A percentile compares a stretch with the other conserved stretches of the same genome.
Conservation (phyloP, 2,888 invertebrate genomes). For the Bellardia pandia region DNA sequence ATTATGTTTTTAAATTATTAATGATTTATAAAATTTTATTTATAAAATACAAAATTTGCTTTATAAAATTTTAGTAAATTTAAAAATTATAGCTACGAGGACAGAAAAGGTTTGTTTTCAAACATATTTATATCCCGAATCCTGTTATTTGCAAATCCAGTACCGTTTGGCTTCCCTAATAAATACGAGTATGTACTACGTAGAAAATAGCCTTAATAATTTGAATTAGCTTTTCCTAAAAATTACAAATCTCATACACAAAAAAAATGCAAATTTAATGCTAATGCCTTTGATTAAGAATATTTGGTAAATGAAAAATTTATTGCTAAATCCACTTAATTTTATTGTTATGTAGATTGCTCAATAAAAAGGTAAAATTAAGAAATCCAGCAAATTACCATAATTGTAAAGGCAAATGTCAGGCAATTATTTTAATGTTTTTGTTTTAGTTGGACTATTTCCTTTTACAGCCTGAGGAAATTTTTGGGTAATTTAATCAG, state of each 20-base stretch:
- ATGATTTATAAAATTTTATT: too few relatives aligned
- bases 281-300: neutral
- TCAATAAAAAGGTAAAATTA: constrained; percentile 5
- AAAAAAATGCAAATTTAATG: neutral
- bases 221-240: neutral
- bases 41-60: too few relatives aligned
- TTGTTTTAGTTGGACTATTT: neutral
- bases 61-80: too few relatives aligned
- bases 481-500: constrained; percentile 29
- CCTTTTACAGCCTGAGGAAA: neutral
- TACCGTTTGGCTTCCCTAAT: too few relatives aligned
- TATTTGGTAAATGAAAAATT: neutral
- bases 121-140: too few relatives aligned
- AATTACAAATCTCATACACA: neutral
- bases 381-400: constrained; percentile 8
- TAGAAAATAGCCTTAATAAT: neutral
- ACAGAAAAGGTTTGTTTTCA: too few relatives aligned
- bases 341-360: neutral
- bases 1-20: too few relatives aligned
- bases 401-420: constrained; percentile 1
- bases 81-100: too few relatives aligned
- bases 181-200: too few relatives aligned
- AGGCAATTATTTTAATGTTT: neutral
- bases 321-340: neutral
- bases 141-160: too few relatives aligned